Percentiles rank a stretch among this genome's conserved stretches.
These are phyloP conservation scores for Esox lucius DNA, from an alignment of 2,797 vertebrate species.

Conservation along the genomic window DNA sequence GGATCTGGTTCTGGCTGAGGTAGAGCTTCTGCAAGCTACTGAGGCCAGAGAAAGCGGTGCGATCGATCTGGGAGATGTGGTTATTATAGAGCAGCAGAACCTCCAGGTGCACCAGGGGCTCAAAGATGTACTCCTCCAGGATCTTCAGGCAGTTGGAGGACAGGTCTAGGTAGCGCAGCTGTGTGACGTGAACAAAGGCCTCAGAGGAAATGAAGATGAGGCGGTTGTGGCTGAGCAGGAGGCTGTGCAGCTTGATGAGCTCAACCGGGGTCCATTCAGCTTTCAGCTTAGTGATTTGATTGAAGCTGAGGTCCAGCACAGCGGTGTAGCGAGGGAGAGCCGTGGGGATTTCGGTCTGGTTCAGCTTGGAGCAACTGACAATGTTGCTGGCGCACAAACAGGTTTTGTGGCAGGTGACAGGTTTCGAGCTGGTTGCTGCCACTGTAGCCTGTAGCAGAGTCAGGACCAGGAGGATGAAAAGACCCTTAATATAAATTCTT, in stretches of 20 bases:
- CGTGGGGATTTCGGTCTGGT: conserved; percentile 74
- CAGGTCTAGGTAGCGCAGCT: conserved; percentile 87
- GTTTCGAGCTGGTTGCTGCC: neutral
- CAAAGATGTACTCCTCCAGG: conserved; percentile 90
- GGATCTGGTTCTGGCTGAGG: conserved; percentile 88
- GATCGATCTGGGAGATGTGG: conserved; percentile 85
- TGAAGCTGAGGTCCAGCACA: conserved; percentile 91
- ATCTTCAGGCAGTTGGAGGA: conserved; percentile 84
- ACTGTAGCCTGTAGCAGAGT: conserved; percentile 33
- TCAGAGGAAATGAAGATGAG: conserved; percentile 90
- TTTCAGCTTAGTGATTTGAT: conserved; percentile 79
- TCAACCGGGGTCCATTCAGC: conserved; percentile 81
- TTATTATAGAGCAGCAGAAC: conserved; percentile 94
- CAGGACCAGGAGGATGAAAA: conserved; percentile 40
- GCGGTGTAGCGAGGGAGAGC: conserved; percentile 80
- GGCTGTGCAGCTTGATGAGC: conserved; percentile 78
- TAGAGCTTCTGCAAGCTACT: conserved; percentile 85
- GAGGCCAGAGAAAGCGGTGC: conserved; percentile 84
- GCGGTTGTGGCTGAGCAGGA: conserved; percentile 88
- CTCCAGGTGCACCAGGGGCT: conserved; percentile 82
- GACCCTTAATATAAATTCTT: conserved; percentile 16
- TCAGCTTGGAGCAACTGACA: conserved; percentile 87
- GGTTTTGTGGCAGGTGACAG: conserved; percentile 74
- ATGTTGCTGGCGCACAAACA: conserved; percentile 95
- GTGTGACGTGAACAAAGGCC: conserved; percentile 82